Base-by-base conservation (phyloP, 2,797 vertebrate species). In the Gallinago nigripennis region DNA sequence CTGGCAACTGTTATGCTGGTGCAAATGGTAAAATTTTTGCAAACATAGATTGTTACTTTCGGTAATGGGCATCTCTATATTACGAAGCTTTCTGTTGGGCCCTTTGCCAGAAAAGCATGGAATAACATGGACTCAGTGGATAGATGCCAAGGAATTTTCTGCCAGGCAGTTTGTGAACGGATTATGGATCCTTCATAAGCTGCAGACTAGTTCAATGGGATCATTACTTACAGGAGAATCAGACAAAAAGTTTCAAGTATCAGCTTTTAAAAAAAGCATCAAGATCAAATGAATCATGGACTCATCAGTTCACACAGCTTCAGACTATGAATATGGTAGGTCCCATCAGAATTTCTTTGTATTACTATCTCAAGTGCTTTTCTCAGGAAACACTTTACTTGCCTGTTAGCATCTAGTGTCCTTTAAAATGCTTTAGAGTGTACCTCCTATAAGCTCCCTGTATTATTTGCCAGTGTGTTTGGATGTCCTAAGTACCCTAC, bases 171-270 rank as follows among this genome's bases (percentile, higher is more conserved):
- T 81, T 53, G 27, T 58, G 60, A 88, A 72, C 23, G 54, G 86
- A 79, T 85, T 93, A 92, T 86, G 46, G 31, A 64, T 75, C n/a
- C n/a, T 93, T 95, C 48, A 70, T n/a, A 82, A 68, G 35, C 68
- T 81, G 50, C 46, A 61, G 33, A 37, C 20, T 50, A 79, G 41
- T 91, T 76, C 86, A 96, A 85, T 87, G n/a, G 14, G 24, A 45
- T 81, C 35, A 66, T 90, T 82, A 77, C 20, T 91, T 90, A 76
- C 31, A 37, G 46, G 35, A 84, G 30, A 76, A 84, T 76, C 30
- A 27, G 31, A 30, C 10, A 39, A 72, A 37, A 82, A 73, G 8
- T 50, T 61, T 46, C 23, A 93, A 81, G 27, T 73, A 71, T 63
- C 24, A 58, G 18, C 35, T 82, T 90, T 88, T 92, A 81, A 86